Percentiles rank a stretch among this genome's conserved stretches.
Evolutionary conservation across 23 tunicate genomes (phyloP).

Genomic region (Oikopleura albicans): DNA sequence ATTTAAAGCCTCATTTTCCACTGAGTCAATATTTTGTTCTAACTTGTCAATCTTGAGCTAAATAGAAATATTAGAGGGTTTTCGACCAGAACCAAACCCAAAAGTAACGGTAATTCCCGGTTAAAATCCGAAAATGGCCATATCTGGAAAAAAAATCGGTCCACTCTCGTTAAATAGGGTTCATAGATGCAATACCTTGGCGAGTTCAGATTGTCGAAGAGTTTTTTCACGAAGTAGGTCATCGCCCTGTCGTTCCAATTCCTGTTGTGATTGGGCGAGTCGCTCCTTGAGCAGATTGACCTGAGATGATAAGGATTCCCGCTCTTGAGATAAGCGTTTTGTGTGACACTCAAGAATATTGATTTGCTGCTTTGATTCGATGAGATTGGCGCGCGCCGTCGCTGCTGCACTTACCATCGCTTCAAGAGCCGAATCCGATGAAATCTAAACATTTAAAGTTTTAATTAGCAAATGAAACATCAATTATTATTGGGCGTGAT

Average conservation of each 20-base stretch:
- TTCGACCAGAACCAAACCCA: no score
- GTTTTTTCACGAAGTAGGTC: not conserved
- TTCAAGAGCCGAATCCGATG: constrained; percentile 15
- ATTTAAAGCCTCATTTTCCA: not conserved
- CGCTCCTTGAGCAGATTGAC: not conserved
- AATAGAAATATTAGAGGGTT: no score
- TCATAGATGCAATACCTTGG: no score
- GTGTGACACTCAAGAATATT: not conserved
- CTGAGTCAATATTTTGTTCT: not conserved
- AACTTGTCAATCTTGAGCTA: not conserved
- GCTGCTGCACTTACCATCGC: constrained; percentile 11
- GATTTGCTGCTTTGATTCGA: constrained; percentile 3
- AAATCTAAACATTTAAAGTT: not conserved
- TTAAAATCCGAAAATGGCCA: no score
- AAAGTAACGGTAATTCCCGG: no score
- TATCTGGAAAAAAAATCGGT: no score
- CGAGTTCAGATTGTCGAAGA: not conserved
- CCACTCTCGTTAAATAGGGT: no score
- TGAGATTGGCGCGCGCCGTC: not conserved
- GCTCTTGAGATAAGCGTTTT: not conserved
- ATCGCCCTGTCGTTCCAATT: not conserved
- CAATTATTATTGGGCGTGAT: no score
- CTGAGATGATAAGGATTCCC: not conserved
- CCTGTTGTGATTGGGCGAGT: not conserved
- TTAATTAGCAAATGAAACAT: no score